phyloP scores from a whole-genome alignment of 2,797 vertebrate genomes.

The Tokudaia muenninki region DNA sequence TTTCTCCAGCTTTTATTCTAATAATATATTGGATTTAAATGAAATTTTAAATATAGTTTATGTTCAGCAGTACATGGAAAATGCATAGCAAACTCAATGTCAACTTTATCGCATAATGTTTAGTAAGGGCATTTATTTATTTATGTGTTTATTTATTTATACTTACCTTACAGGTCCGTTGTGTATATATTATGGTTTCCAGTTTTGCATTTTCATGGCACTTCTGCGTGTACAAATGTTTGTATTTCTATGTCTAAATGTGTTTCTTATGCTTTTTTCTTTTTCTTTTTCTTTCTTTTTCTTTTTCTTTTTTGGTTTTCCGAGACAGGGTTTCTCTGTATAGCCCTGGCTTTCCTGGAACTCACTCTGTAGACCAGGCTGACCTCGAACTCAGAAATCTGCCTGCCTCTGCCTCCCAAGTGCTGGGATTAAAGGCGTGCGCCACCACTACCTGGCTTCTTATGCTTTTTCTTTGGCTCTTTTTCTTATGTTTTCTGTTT shows the following conservation, averaged over 20 bases:
- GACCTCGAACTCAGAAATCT: no score
- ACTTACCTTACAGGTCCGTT: background rate
- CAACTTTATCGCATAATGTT: background rate
- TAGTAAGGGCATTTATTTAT: background rate
- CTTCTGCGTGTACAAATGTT: background rate
- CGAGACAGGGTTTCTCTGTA: no score
- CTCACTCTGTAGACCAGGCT: no score
- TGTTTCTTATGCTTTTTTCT: background rate
- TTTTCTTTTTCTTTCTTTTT: background rate
- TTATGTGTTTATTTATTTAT: background rate
- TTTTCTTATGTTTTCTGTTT: background rate
- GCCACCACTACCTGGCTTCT: background rate
- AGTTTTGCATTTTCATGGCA: background rate
- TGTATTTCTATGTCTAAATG: background rate
- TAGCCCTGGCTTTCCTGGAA: no score
- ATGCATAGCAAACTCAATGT: background rate
- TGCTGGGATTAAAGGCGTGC: no score
- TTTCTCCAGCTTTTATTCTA: background rate
- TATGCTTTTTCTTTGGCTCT: background rate
- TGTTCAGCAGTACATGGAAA: background rate
- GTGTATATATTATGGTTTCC: background rate
- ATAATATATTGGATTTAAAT: background rate
- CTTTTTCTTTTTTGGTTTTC: background rate
- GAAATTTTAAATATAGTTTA: background rate
- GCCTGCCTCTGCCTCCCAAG: no score